Conservation (phyloP, 1,140 invertebrate genomes). For the Bombus confusus region DNA sequence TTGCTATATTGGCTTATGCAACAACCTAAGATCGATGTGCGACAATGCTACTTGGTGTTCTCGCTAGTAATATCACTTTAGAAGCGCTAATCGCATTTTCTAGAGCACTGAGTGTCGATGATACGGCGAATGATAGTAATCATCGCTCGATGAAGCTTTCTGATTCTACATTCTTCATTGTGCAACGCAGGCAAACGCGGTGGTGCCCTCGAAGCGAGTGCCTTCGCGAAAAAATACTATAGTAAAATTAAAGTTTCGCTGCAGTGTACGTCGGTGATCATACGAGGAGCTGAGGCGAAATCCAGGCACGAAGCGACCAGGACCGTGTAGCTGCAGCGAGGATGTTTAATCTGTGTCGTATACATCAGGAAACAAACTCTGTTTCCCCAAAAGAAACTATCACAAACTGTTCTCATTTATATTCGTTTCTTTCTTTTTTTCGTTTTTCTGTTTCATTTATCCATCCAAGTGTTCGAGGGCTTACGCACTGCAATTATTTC, state of each 20-base stretch:
- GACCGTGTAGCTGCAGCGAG: constrained; percentile 64
- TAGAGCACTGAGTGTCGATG: constrained; percentile 4
- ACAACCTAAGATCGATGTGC: constrained; percentile 31
- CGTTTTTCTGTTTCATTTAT: constrained; percentile 1
- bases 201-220: constrained; percentile 53
- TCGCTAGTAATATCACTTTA: neutral
- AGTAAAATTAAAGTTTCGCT: constrained; percentile 42
- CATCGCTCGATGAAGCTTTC: neutral
- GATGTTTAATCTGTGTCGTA: constrained; percentile 64
- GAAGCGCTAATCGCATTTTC: constrained; percentile 33
- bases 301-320: constrained; percentile 58
- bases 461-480: constrained; percentile 44
- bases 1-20: neutral
- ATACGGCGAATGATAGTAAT: neutral
- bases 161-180: constrained; percentile 24
- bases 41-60: constrained; percentile 19
- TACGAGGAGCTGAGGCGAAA: constrained; percentile 31
- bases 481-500: constrained; percentile 38
- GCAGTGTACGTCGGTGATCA: constrained; percentile 41
- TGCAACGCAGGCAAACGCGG: constrained; percentile 53
- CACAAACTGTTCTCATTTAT: constrained; percentile 26
- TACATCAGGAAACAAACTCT: constrained; percentile 68
- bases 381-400: constrained; percentile 71
- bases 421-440: neutral
- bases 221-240: constrained; percentile 31